Conservation (phyloP, 2,888 invertebrate species). For the Dicyrtomina minuta region DNA sequence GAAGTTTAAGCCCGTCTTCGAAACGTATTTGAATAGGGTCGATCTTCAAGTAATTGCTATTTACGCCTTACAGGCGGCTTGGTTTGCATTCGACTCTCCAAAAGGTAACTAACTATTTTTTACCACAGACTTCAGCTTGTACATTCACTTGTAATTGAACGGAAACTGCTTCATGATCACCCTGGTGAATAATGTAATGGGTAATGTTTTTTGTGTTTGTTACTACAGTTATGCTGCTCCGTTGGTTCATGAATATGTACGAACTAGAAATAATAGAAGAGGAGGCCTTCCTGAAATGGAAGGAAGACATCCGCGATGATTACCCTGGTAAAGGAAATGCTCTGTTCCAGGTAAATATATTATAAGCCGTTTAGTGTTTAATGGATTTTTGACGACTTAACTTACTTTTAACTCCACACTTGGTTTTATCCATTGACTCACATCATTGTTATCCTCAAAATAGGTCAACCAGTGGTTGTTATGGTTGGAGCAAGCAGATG, state of each 20-base stretch:
- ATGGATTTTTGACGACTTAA: too few species aligned
- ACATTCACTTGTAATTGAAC: too few species aligned
- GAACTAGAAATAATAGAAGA: slow-evolving; percentile 94
- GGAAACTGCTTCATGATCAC: too few species aligned
- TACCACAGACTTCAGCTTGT: too few species aligned
- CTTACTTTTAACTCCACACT: slow-evolving; percentile 5
- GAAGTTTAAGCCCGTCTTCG: slow-evolving; percentile 82
- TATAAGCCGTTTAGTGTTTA: neutral
- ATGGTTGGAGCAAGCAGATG: slow-evolving; percentile 93
- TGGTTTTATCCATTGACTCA: too few species aligned
- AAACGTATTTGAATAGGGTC: slow-evolving; percentile 66
- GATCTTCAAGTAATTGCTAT: slow-evolving; percentile 88
- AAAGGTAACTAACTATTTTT: slow-evolving; percentile 66
- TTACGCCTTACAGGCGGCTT: slow-evolving; percentile 91
- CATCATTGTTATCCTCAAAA: too few species aligned
- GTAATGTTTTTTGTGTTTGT: slow-evolving; percentile 1
- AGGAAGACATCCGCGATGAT: slow-evolving; percentile 92
- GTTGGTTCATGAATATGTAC: slow-evolving; percentile 94
- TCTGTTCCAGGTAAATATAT: slow-evolving; percentile 75
- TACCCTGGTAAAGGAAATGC: slow-evolving; percentile 97
- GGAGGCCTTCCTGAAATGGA: slow-evolving; percentile 94
- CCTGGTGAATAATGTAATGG: neutral
- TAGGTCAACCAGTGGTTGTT: slow-evolving; percentile 90
- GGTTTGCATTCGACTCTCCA: slow-evolving; percentile 82
- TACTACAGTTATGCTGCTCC: slow-evolving; percentile 75